Evolutionary conservation across 1,140 invertebrate species (phyloP), one percentile per base, ranked within the genome.

Genomic region (Maniola jurtina): DNA sequence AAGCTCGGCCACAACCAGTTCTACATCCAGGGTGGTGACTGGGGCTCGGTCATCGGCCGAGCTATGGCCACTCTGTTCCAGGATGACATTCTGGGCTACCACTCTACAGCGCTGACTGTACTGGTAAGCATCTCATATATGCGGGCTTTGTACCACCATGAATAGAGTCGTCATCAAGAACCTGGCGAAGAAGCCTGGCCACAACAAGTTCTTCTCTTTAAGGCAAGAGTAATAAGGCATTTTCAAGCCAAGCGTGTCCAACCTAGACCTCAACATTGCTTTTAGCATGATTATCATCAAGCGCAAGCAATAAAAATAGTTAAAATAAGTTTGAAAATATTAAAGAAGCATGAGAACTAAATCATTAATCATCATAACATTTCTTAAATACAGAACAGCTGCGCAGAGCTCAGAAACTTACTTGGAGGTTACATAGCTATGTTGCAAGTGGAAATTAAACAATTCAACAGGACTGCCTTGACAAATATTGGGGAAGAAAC

Each of bases 1-100:
- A 92, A 95, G 54, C 88, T 98, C 0, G 96, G 96, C 0, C 93
- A 93, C 79, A 77, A 95, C 0, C 94, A 94, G 77, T 99, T 94
- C 83, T 95, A 96, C 61, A 86, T 95, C 0, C 97, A 98, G 85
- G 97, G 97, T 6, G 97, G 96, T 11, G 97, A 98, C 79, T 96
- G 95, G 95, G 96, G 96, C 0, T 79, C 93, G 1, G 9, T 93
- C 0, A 93, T 97, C 50, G 92, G 89, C 0, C 68, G 88, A 0
- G 73, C 86, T 58, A 71, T 89, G 62, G 69, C 73, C 1, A 81
- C 80, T 0, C 16, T 86, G 7, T 88, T 75, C 66, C 86, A 80
- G 35, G 72, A 86, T 13, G 76, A 81, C 6, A 66, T 88, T 15
- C 70, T 88, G 3, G 86, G 86, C 8, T 70, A 75, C 61, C 86